These are phyloP conservation scores for Numenius arquata DNA, from an alignment of 2,113 vertebrate species.

Conservation along the genomic window DNA sequence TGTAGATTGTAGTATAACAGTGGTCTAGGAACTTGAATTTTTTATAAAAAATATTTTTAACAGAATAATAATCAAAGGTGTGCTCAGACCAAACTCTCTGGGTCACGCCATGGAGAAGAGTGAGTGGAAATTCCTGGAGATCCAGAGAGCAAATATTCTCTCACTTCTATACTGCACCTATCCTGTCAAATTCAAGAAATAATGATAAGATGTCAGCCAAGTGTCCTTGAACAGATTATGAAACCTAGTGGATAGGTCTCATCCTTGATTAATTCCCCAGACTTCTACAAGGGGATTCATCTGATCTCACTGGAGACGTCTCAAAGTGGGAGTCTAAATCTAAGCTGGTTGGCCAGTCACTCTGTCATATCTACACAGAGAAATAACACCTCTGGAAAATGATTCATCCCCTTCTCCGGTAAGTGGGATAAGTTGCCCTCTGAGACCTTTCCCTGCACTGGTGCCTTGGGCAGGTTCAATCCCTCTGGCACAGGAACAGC, in stretches of 20 bases:
- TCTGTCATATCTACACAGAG: background rate
- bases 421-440: background rate
- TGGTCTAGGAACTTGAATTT: background rate
- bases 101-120: background rate
- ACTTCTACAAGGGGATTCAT: background rate
- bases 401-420: background rate
- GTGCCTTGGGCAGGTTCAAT: background rate
- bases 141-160: background rate
- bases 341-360: background rate
- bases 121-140: background rate
- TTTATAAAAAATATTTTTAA: background rate
- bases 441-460: background rate
- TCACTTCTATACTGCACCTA: background rate
- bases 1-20: background rate
- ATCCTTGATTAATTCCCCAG: background rate
- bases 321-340: background rate
- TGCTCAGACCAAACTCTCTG: background rate
- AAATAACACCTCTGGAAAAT: background rate
- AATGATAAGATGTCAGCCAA: background rate
- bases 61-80: background rate
- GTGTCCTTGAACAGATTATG: background rate
- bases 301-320: background rate
- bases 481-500: background rate
- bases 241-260: background rate
- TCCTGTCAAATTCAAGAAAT: background rate